A percentile compares a stretch with the other conserved stretches of the same genome.
phyloP scores from a whole-genome alignment of 1,140 invertebrate genomes.

The Drosophila pachea region DNA sequence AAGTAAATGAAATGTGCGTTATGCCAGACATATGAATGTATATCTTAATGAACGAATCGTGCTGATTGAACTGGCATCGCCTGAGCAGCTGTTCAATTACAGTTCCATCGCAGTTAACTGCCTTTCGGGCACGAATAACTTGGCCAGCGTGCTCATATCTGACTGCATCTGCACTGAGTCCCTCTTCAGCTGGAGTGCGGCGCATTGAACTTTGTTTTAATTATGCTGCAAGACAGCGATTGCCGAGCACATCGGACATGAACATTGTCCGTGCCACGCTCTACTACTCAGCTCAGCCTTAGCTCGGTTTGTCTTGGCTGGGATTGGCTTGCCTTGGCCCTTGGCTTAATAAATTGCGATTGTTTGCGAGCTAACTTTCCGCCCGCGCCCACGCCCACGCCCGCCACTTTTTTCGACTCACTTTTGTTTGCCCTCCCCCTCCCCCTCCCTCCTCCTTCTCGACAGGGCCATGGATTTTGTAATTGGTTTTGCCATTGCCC shows the following conservation, averaged over 20 bases:
- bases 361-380: constrained; percentile 72
- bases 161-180: background rate
- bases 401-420: constrained; percentile 40
- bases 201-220: constrained; percentile 76
- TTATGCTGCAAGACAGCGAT: constrained; percentile 54
- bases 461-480: constrained; percentile 55
- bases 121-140: background rate
- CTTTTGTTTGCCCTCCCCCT: constrained; percentile 45
- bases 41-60: too few relatives aligned
- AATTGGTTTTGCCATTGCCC: constrained; percentile 65
- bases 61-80: too few relatives aligned
- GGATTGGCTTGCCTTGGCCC: constrained; percentile 31
- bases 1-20: too few relatives aligned
- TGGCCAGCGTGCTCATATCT: constrained; percentile 17
- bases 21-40: too few relatives aligned
- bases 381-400: constrained; percentile 31
- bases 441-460: constrained; percentile 5
- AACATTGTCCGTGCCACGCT: constrained; percentile 62
- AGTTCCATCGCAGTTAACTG: background rate
- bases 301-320: background rate
- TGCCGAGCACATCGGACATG: constrained; percentile 56
- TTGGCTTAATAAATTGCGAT: constrained; percentile 76
- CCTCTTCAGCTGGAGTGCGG: constrained; percentile 14
- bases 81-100: background rate
- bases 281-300: background rate